Evolutionary conservation across 2,888 invertebrate species (phyloP).

Genomic region (Malachius bipustulatus): DNA sequence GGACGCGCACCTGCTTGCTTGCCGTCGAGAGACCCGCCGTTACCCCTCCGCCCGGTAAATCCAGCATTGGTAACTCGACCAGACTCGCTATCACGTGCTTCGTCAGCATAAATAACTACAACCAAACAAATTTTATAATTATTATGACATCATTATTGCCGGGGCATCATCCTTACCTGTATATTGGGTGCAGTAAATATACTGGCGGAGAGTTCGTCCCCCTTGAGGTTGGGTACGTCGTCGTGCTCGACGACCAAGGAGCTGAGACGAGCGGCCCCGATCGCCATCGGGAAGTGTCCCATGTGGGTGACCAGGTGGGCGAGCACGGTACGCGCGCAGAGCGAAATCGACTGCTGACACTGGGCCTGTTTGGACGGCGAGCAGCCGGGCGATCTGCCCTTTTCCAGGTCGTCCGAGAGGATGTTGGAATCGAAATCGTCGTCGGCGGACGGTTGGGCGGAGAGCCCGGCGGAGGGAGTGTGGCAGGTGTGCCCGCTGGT

Average conservation of each 20-base stretch:
- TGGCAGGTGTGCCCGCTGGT: constrained; percentile 44
- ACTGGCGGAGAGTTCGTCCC: constrained; percentile 66
- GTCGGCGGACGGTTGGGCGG: constrained; percentile 42
- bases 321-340: constrained; percentile 48
- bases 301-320: constrained; percentile 84
- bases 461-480: constrained; percentile 40
- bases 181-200: constrained; percentile 77
- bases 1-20: constrained; percentile 64
- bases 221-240: constrained; percentile 62
- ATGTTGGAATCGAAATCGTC: constrained; percentile 66
- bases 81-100: constrained; percentile 75
- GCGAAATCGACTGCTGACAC: constrained; percentile 44
- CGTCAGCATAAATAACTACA: constrained; percentile 76
- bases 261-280: constrained; percentile 77
- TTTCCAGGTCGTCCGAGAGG: constrained; percentile 54
- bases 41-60: constrained; percentile 66
- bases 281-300: constrained; percentile 89
- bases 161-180: constrained; percentile 42
- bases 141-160: constrained; percentile 5
- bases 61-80: constrained; percentile 76
- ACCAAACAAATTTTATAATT: constrained; percentile 12
- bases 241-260: constrained; percentile 88
- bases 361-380: constrained; percentile 41
- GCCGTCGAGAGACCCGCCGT: constrained; percentile 68
- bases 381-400: constrained; percentile 34